Base-by-base conservation (phyloP, 2,888 invertebrate genomes). In the Scaptomyza tumidula region DNA sequence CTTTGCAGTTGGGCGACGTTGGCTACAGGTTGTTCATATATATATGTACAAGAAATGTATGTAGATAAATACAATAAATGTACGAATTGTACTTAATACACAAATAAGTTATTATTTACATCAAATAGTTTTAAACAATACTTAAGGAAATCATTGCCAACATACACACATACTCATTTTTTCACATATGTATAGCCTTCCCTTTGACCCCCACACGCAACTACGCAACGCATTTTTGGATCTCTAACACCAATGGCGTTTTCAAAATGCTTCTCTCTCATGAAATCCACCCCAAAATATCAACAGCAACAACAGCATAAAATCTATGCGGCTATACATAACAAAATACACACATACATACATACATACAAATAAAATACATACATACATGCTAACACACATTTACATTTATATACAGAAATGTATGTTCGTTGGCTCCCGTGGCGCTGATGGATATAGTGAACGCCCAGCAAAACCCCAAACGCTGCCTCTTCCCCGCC, bases 231-330 rank as follows among this genome's bases (percentile, higher is more conserved):
- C 55, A 46, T 67, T 71, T 52, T 65, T 48, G 58, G 54, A 46
- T 63, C 27, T 65, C 63, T 41, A 64, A 63, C 49, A 57, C 58
- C 73, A 80, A 81, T 84, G 62, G 71, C 79, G 79, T 77, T 60
- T 68, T 59, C 58, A 16, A 49, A 73, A 67, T 75, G 69, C 55
- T 72, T 58, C 50, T 29, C 52, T 31, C 52, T 55, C 61, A 41
- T 58, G 57, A 67, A 78, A 83, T 83, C 86, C 76, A 83, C 88
- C 84, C 83, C 63, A 71, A 80, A 75, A 57, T 46, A 64, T 46
- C 44, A 66, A 57, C 61, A 64, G 43, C 44, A 66, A 57, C 61
- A 64, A 45, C 73, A 66, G 63, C 75, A 76, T 44, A 60, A 57
- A 86, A 72, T 72, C 70, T 80, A 72, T 77, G 71, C 55, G 52